A percentile compares a stretch with the other conserved stretches of the same genome.
Evolutionary conservation across 2,888 invertebrate species (phyloP).

Genomic region (Meganola albula): DNA sequence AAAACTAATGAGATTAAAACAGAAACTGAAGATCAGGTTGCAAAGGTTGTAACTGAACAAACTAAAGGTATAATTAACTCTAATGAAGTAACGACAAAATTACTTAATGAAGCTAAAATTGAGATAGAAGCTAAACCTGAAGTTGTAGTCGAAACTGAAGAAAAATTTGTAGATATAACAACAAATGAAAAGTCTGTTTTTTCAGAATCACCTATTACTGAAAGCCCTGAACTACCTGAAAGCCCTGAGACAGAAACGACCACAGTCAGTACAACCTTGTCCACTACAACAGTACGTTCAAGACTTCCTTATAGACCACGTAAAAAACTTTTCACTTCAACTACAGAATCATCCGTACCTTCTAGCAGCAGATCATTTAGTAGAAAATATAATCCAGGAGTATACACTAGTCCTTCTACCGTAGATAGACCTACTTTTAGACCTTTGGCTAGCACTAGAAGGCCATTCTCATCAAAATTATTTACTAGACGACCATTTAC

Average conservation of each 20-base stretch:
- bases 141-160: constrained; percentile 37
- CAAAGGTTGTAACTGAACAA: not conserved
- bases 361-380: constrained; percentile 65
- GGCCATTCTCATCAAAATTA: constrained; percentile 54
- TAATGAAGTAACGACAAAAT: constrained; percentile 2
- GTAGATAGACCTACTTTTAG: constrained; percentile 48
- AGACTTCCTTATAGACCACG: constrained; percentile 62
- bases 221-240: constrained; percentile 14
- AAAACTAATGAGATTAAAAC: not conserved
- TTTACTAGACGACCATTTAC: constrained; percentile 63
- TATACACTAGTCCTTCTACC: constrained; percentile 64
- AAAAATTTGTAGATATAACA: constrained; percentile 41
- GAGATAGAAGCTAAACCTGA: constrained; percentile 29
- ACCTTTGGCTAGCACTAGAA: constrained; percentile 41
- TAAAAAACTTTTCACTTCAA: constrained; percentile 58
- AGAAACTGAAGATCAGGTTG: constrained; percentile 2
- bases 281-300: constrained; percentile 40
- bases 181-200: constrained; percentile 30
- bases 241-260: constrained; percentile 40
- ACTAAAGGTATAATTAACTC: constrained; percentile 1
- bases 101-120: constrained; percentile 4
- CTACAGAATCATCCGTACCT: constrained; percentile 55
- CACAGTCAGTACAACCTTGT: constrained; percentile 40
- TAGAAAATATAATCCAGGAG: constrained; percentile 68
- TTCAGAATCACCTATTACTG: constrained; percentile 27